Percentiles rank a stretch among this genome's conserved stretches.
These are phyloP conservation scores for Fissipunctia ypsillon DNA, from an alignment of 2,888 invertebrate genomes.

Conservation along the genomic window DNA sequence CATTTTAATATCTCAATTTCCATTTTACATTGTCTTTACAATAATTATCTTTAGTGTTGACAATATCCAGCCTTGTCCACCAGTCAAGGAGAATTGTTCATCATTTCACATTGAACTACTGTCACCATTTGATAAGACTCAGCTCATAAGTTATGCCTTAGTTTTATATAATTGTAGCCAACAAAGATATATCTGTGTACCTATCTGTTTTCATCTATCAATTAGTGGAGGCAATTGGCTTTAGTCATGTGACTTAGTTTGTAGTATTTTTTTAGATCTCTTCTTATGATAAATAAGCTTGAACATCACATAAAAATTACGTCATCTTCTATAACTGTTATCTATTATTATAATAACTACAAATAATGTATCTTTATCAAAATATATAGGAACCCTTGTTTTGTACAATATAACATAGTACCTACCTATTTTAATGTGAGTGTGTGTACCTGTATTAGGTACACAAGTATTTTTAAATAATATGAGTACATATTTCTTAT, in stretches of 20 bases:
- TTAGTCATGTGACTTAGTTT: constrained; percentile 46
- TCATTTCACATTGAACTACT: constrained; percentile 75
- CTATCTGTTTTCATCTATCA: constrained; percentile 42
- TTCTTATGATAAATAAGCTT: constrained; percentile 23
- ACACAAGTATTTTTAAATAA: background rate
- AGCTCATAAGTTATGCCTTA: constrained; percentile 29
- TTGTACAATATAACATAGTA: constrained; percentile 1
- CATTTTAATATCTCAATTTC: constrained; percentile 43
- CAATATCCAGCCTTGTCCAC: constrained; percentile 67
- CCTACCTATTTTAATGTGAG: background rate
- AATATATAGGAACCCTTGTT: constrained; percentile 6
- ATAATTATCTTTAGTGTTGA: constrained; percentile 54
- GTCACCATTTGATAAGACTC: constrained; percentile 62
- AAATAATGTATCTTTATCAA: constrained; percentile 8
- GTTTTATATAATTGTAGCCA: constrained; percentile 20
- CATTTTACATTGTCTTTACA: constrained; percentile 52
- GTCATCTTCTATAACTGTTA: constrained; percentile 30
- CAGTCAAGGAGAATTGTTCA: constrained; percentile 68
- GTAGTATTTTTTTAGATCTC: constrained; percentile 49
- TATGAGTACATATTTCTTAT: background rate
- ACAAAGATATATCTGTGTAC: constrained; percentile 20
- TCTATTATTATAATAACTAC: constrained; percentile 33
- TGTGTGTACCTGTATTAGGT: background rate
- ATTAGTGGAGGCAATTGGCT: constrained; percentile 50
- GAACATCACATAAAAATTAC: constrained; percentile 26